These are phyloP conservation scores for Ichneumoninae sp. DNA, from an alignment of 2,888 invertebrate species.

Conservation along the genomic window DNA sequence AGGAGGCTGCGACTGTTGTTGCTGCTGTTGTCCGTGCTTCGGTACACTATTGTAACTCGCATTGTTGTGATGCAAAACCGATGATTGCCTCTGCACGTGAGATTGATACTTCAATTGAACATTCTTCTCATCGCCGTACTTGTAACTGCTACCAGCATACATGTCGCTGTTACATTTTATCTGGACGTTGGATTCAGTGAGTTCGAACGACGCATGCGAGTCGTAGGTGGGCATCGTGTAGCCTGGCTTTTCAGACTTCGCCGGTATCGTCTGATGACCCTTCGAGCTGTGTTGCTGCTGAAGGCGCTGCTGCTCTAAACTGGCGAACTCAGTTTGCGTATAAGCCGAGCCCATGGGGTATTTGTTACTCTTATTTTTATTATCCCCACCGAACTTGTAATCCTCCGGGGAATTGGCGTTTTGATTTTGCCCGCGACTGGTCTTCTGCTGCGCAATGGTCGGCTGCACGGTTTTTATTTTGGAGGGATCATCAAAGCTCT, in stretches of 20 bases:
- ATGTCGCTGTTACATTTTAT: conserved; percentile 79
- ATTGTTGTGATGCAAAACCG: conserved; percentile 76
- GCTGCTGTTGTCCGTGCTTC: conserved; percentile 73
- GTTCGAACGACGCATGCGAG: conserved; percentile 77
- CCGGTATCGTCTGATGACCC: conserved; percentile 71
- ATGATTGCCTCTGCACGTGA: conserved; percentile 74
- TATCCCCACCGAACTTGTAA: conserved; percentile 76
- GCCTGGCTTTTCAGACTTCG: conserved; percentile 78
- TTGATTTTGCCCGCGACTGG: conserved; percentile 72
- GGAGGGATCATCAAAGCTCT: conserved; percentile 74
- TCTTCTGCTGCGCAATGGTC: conserved; percentile 69
- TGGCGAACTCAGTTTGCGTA: conserved; percentile 78
- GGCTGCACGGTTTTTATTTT: conserved; percentile 77
- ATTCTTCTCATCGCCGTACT: conserved; percentile 77
- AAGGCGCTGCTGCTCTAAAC: conserved; percentile 73
- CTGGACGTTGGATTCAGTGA: conserved; percentile 74
- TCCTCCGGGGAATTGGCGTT: conserved; percentile 69
- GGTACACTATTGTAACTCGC: conserved; percentile 70
- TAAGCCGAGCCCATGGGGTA: conserved; percentile 80
- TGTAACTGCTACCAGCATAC: conserved; percentile 79
- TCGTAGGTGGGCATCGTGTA: conserved; percentile 80
- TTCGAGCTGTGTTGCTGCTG: conserved; percentile 74
- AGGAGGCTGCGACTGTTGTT: conserved; percentile 47
- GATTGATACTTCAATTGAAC: conserved; percentile 80
- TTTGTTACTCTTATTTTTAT: conserved; percentile 78